A percentile compares a stretch with the other conserved stretches of the same genome.
Evolutionary conservation across 2,888 invertebrate species (phyloP).

Genomic region (Eristalis pertinax): DNA sequence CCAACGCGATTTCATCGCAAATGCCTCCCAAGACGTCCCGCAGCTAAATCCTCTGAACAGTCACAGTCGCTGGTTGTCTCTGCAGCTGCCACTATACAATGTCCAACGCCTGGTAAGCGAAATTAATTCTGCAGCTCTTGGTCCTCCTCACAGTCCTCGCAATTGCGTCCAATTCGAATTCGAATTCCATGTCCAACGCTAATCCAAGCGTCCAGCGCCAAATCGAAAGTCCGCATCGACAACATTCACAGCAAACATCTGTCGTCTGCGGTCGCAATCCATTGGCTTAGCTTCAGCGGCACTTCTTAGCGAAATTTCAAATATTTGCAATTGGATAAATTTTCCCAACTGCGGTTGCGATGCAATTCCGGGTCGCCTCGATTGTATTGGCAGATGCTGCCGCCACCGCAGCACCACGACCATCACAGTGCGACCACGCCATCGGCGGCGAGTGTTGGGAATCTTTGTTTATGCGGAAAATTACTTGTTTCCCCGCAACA

Average conservation of each 20-base stretch:
- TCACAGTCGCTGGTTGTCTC: too few relatives aligned
- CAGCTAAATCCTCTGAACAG: too few relatives aligned
- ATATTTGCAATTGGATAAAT: constrained; percentile 44
- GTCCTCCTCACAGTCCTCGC: too few relatives aligned
- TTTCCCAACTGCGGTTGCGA: constrained; percentile 18
- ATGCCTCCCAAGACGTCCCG: too few relatives aligned
- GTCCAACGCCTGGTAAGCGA: too few relatives aligned
- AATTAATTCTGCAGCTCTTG: too few relatives aligned
- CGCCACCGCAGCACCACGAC: background rate
- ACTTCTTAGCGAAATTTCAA: constrained; percentile 11
- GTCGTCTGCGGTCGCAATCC: constrained; percentile 3
- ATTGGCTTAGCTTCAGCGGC: background rate
- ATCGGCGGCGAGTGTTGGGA: constrained; percentile 15
- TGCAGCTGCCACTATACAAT: too few relatives aligned
- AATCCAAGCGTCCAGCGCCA: background rate
- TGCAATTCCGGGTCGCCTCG: constrained; percentile 13
- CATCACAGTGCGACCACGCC: background rate
- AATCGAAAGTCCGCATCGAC: too few relatives aligned
- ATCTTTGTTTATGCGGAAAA: constrained; percentile 63
- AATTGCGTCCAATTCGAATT: too few relatives aligned
- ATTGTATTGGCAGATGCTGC: constrained; percentile 32
- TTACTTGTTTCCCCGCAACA: constrained; percentile 40
- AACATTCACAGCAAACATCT: background rate
- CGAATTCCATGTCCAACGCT: background rate
- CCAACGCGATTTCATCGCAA: too few relatives aligned